Base-by-base conservation (phyloP, 2,888 invertebrate genomes). In the Dendrolimus pini region DNA sequence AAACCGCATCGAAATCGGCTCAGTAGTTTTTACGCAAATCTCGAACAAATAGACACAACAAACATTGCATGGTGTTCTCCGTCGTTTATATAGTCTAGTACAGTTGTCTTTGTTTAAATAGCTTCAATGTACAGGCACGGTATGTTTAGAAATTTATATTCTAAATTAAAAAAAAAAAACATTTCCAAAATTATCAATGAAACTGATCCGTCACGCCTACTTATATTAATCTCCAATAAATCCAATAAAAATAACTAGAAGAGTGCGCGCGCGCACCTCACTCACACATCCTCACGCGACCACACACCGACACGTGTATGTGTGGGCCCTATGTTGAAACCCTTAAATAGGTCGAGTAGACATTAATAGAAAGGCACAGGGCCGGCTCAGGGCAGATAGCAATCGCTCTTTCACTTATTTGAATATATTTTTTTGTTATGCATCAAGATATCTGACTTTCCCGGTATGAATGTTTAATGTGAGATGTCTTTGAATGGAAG, bases 301-400 rank as follows among this genome's bases (percentile, higher is more conserved):
- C 52, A 12, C 9, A 41, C 53, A 52, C 53, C 41, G 41, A 41
- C 41, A 18, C 41, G 55, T 53, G 79, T 65, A 80, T 66, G 71
- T 59, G 61, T 56, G 52, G 70, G 77, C 83, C 83, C 85, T 83
- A 81, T 89, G 89, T 87, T 85, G 89, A 86, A 89, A 89, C 88
- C 87, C 89, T 57, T 77, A 89, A 82, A 89, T 89, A 87, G 89
- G 89, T 83, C 89, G 80, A 75, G 74, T 77, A 80, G 80, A 82
- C 80, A 83, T 80, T 89, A 87, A 89, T 89, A 89, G 89, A 89
- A 82, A 85, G 82, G 82, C 9, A 69, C 87, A 85, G 89, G 77
- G 82, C 71, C 80, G 84, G 72, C 63, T 47, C 1, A 12, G 12
- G 47, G 12, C 47, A 47, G 47, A 47, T 47, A 47, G 47, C 12